Base-by-base conservation (phyloP, 2,113 vertebrate species). In the Elachura formosa region DNA sequence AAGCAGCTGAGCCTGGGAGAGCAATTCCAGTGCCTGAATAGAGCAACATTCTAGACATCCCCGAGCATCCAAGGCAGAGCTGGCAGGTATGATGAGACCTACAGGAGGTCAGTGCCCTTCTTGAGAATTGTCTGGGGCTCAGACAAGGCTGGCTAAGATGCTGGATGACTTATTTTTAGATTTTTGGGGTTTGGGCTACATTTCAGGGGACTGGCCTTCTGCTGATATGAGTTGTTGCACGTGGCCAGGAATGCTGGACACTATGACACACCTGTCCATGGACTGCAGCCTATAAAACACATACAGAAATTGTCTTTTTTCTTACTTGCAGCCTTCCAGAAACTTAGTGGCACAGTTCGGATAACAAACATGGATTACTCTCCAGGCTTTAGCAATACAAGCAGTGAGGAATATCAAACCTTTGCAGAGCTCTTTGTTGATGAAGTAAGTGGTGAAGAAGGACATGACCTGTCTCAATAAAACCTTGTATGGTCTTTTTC, bases 331-430 rank as follows among this genome's bases (percentile, higher is more conserved):
- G 99, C 78, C 62, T 97, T 96, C 88, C 97, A 91, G 94, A 98
- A 93, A 26, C 96, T 99, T 46, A 87, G 79, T 1, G 98, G 97
- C 33, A 95, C 75, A 14, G 94, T 96, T 28, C 64, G 74, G 55
- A 95, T 99, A 51, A 97, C 95, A 34, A 98, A 98, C 9, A 8
- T 98, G 69, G 17, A 74, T 49, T 98, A 98, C 66, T 97, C 93
- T 1, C 75, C 86, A 3, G 95, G 96, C 48, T 96, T 99, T 63
- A 68, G 66, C 49, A 97, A 98, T 18, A 6, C 72, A 6, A 98
- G 97, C 96, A 98, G 98, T 88, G 66, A 92, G 84, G 97, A 98
- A 46, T 98, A 98, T 82, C 95, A 26, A 43, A 90, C 93, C n/a
- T 98, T 99, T 79, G 96, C 94, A 8, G 58, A 40, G 29, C 94